Percentiles rank a stretch among this genome's conserved stretches.
Evolutionary conservation across 2,888 invertebrate species (phyloP).

Genomic region (Eristalis pertinax): DNA sequence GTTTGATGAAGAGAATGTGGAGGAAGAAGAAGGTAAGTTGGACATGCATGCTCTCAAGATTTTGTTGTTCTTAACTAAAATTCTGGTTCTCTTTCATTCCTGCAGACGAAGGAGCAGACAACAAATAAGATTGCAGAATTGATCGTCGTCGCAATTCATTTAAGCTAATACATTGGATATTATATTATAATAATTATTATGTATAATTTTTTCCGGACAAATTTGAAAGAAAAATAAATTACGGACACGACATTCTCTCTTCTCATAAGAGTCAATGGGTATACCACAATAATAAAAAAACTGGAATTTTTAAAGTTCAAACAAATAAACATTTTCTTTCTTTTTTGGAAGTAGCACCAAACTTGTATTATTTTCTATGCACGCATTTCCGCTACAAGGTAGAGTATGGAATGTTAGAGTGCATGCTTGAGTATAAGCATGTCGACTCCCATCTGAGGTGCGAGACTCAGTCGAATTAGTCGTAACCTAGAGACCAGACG

Average conservation of each 20-base stretch:
- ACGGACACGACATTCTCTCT: conserved; percentile 38
- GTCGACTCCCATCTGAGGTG: too few species aligned
- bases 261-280: conserved; percentile 48
- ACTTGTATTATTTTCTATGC: background rate
- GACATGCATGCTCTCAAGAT: background rate
- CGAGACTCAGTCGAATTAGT: too few species aligned
- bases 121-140: conserved; percentile 57
- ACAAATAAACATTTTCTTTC: conserved; percentile 63
- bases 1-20: conserved; percentile 79
- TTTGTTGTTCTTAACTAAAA: background rate
- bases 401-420: too few species aligned
- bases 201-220: conserved; percentile 60
- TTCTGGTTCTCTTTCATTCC: background rate
- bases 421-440: too few species aligned
- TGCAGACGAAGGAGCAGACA: conserved; percentile 67
- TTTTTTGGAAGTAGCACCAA: conserved; percentile 48
- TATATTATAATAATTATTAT: conserved; percentile 59
- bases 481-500: too few species aligned
- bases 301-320: conserved; percentile 66
- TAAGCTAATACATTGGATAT: conserved; percentile 68
- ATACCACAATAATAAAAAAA: conserved; percentile 52
- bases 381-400: too few species aligned
- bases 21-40: conserved; percentile 76
- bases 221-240: conserved; percentile 37
- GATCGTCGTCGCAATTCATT: conserved; percentile 45